phyloP scores from a whole-genome alignment of 2,113 vertebrate genomes.

The Hippocampus mohnikei region DNA sequence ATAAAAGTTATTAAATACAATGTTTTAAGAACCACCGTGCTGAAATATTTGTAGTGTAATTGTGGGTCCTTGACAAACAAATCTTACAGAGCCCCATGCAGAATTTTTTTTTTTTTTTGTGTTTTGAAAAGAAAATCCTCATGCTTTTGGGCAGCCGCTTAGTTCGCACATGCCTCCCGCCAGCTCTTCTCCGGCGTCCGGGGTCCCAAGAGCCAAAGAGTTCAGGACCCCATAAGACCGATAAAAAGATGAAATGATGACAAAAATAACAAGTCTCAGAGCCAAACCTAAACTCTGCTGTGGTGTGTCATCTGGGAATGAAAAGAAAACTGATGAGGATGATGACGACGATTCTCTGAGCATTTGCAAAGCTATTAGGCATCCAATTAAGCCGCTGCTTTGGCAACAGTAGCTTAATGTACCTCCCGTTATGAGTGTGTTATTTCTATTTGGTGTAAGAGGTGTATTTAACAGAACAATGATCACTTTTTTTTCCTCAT shows the following conservation, averaged over 20 bases:
- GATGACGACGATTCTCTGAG: conserved; percentile 25
- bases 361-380: conserved; percentile 50
- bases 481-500: not conserved
- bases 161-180: no score
- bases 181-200: no score
- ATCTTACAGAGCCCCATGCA: no score
- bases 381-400: conserved; percentile 47
- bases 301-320: conserved; percentile 4
- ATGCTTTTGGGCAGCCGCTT: no score
- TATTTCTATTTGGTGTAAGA: conserved; percentile 33
- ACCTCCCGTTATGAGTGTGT: conserved; percentile 47
- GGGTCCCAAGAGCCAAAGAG: no score
- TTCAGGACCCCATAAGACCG: no score
- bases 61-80: no score
- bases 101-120: not conserved
- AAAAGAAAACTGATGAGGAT: conserved; percentile 26
- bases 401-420: conserved; percentile 31
- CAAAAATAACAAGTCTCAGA: not conserved
- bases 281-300: not conserved
- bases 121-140: not conserved
- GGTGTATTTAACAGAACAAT: not conserved
- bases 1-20: no score
- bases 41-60: no score
- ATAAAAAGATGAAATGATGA: no score
- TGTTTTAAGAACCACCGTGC: no score